Evolutionary conservation across 2,888 invertebrate genomes (phyloP), one percentile per base, ranked within the genome.

Genomic region (Stenotaenia linearis): DNA sequence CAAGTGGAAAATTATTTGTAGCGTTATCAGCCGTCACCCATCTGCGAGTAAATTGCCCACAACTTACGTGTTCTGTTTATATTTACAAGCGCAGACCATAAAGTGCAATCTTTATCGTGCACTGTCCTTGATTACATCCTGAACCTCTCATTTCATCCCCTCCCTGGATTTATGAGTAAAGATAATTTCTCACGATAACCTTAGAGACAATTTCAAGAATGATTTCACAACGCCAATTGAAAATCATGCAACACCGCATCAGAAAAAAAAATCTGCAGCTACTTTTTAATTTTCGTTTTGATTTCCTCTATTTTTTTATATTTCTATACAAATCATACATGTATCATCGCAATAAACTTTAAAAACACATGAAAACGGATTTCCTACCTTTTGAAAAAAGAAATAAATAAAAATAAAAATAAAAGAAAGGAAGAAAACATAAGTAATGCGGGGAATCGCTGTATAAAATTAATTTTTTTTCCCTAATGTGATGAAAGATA

Each of bases 1-100:
- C 61, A 61, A 61, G 61, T 61, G 61, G 61, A 61, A 61, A 61
- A 61, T 61, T 61, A 61, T 61, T 61, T 61, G 61, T 61, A 61
- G 61, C 61, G 61, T 61, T 61, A 61, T 61, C 61, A 61, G 61
- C 61, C 61, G 61, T 61, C 61, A 61, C 61, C 61, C 61, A 61
- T 61, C 61, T 61, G 61, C 61, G 61, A 61, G 61, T 61, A 61
- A 61, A 61, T 61, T 61, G 61, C 61, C 61, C 61, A 61, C 61
- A 61, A 61, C 61, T 61, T 61, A 61, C 61, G 61, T 61, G 61
- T 61, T 61, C 61, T 61, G 61, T 61, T 61, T 61, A 61, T 61
- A 61, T 61, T 61, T 61, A 61, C 61, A 61, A 61, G 61, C 61
- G 61, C 61, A 61, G 61, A 61, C 61, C 61, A 61, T 61, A 61